Evolutionary conservation across 2,797 vertebrate species (phyloP).

Genomic region (Tenualosa thibaudeaui): DNA sequence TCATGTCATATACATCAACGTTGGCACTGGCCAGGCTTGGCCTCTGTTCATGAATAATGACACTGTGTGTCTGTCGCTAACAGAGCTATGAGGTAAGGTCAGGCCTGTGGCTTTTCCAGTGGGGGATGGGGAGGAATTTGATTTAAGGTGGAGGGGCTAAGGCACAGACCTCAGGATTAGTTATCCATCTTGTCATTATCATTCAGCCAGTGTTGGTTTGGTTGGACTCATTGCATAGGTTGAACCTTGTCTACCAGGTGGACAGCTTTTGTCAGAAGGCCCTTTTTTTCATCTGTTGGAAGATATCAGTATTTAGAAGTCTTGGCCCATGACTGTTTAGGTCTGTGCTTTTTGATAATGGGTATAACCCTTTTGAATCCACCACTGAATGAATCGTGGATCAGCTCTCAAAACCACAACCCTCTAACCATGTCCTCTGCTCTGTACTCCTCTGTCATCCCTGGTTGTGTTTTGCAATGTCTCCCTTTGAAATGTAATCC

Average conservation of each 20-base stretch:
- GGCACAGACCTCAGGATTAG: constrained; percentile 13
- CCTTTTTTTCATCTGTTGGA: neutral
- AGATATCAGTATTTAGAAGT: neutral
- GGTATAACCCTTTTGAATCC: neutral
- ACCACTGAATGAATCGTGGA: neutral
- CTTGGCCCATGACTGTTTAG: neutral
- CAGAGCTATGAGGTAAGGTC: constrained; percentile 9
- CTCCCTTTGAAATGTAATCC: constrained; percentile 42
- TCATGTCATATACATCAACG: constrained; percentile 43
- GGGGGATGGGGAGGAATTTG: constrained; percentile 25
- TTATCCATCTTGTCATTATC: constrained; percentile 36
- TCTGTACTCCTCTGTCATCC: constrained; percentile 38
- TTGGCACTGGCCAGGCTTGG: constrained; percentile 37
- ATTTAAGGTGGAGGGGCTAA: constrained; percentile 22
- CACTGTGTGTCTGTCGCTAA: constrained; percentile 35
- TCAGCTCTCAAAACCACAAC: neutral
- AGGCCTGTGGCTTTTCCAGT: constrained; percentile 11
- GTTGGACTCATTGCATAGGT: neutral
- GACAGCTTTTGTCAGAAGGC: neutral
- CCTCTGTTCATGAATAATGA: constrained; percentile 45
- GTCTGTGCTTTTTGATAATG: neutral
- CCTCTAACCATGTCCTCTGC: neutral
- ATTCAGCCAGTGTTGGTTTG: neutral
- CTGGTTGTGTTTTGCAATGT: constrained; percentile 46
- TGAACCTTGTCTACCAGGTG: neutral